These are phyloP conservation scores for Daubentonia madagascariensis DNA, from an alignment of 2,113 vertebrate species.

Conservation along the genomic window DNA sequence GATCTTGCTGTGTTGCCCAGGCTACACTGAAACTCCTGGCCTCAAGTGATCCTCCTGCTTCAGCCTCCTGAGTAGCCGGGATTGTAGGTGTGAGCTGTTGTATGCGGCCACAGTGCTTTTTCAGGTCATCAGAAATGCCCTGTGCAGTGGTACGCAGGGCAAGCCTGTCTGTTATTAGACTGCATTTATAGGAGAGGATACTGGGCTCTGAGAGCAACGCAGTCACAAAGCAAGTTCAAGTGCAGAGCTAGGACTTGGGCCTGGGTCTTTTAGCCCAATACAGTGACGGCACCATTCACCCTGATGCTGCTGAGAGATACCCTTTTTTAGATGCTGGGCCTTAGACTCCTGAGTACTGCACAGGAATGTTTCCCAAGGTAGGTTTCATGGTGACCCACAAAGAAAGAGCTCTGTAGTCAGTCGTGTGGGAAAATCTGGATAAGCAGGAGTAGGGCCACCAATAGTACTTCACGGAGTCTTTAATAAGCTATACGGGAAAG, in stretches of 20 bases:
- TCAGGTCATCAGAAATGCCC: not conserved
- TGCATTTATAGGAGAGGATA: too few relatives aligned
- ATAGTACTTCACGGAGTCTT: not conserved
- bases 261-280: not conserved
- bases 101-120: not conserved
- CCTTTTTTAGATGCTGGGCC: not conserved
- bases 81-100: too few relatives aligned
- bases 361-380: accelerated
- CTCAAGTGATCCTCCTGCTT: too few relatives aligned
- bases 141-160: not conserved
- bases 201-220: not conserved
- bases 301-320: accelerated
- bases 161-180: too few relatives aligned
- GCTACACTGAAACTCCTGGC: too few relatives aligned
- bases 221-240: not conserved
- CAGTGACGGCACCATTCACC: accelerated
- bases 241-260: not conserved
- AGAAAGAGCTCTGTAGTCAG: too few relatives aligned
- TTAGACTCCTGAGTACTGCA: accelerated
- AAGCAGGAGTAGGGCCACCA: not conserved
- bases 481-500: not conserved
- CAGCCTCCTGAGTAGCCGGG: too few relatives aligned
- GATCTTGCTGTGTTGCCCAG: too few relatives aligned
- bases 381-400: not conserved
- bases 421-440: accelerated